Conservation (phyloP, 2,113 vertebrate genomes). For the Nestor notabilis region DNA sequence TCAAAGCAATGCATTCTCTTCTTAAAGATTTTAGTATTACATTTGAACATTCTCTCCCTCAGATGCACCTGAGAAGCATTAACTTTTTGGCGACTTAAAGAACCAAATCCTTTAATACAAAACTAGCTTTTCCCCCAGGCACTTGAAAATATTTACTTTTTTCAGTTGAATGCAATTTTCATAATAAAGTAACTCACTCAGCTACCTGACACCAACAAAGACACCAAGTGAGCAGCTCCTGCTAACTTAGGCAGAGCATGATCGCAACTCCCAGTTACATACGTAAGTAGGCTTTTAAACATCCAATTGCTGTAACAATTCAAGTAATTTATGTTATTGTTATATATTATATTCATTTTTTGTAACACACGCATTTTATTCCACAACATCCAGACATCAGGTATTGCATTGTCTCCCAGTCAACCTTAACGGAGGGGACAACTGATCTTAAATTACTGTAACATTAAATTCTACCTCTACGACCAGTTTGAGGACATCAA, state of each 20-base stretch:
- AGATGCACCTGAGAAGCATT: slow-evolving; percentile 52
- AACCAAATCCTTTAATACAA: slow-evolving; percentile 59
- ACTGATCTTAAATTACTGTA: background rate
- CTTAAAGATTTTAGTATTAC: slow-evolving; percentile 19
- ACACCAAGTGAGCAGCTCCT: background rate
- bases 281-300: background rate
- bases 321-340: background rate
- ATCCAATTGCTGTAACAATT: background rate
- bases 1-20: background rate
- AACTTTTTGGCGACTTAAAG: slow-evolving; percentile 51
- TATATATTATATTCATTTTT: background rate
- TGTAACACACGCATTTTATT: background rate
- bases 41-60: slow-evolving; percentile 9
- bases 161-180: slow-evolving; percentile 58
- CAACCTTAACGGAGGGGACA: background rate
- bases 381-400: accelerated
- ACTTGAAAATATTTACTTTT: slow-evolving; percentile 64
- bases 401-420: background rate
- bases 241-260: background rate
- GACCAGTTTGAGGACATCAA: background rate
- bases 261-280: background rate
- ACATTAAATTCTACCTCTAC: background rate
- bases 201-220: slow-evolving; percentile 62
- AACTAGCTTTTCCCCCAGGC: slow-evolving; percentile 56
- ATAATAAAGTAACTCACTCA: slow-evolving; percentile 52